A percentile compares a stretch with the other conserved stretches of the same genome.
Evolutionary conservation across 1,140 invertebrate species (phyloP).

Genomic region (Theocolax elegans): DNA sequence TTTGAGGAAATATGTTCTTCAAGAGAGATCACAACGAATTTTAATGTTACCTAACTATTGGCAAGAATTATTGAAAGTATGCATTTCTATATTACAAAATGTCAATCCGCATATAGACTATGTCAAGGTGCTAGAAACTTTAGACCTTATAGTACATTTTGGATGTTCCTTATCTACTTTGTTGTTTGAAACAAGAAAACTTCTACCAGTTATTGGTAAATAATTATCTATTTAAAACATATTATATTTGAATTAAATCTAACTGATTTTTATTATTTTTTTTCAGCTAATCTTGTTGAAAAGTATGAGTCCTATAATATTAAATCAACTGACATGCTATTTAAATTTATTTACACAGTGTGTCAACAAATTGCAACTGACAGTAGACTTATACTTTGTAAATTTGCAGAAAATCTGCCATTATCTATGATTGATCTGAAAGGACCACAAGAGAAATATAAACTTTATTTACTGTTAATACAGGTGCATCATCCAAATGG

Average conservation of each 20-base stretch:
- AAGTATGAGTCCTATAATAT: conserved; percentile 42
- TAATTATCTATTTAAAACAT: neutral
- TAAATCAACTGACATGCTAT: conserved; percentile 42
- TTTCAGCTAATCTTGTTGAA: conserved; percentile 47
- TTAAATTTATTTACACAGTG: conserved; percentile 48
- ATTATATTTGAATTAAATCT: neutral
- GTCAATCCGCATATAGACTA: conserved; percentile 40
- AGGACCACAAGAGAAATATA: conserved; percentile 52
- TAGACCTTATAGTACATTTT: conserved; percentile 50
- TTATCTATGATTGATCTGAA: conserved; percentile 46
- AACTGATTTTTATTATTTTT: neutral
- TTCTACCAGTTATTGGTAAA: conserved; percentile 52
- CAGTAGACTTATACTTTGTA: conserved; percentile 50
- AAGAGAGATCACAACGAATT: conserved; percentile 47
- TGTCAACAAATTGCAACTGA: conserved; percentile 53
- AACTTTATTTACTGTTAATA: conserved; percentile 52
- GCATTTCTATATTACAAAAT: conserved; percentile 45
- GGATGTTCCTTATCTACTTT: conserved; percentile 52
- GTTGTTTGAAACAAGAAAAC: conserved; percentile 41
- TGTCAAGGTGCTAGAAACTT: conserved; percentile 40
- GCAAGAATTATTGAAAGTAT: conserved; percentile 50
- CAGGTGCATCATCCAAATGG: conserved; percentile 58
- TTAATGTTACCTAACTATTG: conserved; percentile 48
- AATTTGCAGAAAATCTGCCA: conserved; percentile 55
- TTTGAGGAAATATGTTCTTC: conserved; percentile 48